Evolutionary conservation across 2,113 vertebrate genomes (phyloP).

Genomic region (Jacana jacana): DNA sequence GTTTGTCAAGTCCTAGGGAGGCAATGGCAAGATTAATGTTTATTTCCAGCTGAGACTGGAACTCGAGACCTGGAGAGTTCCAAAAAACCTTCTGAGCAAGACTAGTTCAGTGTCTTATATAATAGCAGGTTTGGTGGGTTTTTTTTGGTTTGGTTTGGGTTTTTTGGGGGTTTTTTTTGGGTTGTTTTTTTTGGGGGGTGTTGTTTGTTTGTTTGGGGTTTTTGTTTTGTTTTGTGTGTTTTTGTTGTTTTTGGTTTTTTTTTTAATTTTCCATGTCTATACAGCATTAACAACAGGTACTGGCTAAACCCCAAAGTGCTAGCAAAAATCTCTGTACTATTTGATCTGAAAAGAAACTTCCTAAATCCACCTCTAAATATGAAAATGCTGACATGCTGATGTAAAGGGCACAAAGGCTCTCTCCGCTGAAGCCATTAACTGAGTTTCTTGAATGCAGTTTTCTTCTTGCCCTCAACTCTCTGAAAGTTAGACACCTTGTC

Average conservation of each 20-base stretch:
- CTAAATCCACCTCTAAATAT: background rate
- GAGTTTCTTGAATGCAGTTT: background rate
- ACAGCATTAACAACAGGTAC: background rate
- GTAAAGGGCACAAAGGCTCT: background rate
- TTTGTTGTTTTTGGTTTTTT: background rate
- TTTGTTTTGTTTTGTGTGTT: too few relatives aligned
- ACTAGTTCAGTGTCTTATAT: background rate
- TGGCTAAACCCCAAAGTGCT: background rate
- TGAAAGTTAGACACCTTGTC: background rate
- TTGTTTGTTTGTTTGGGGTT: too few relatives aligned
- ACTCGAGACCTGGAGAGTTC: background rate
- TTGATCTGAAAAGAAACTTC: background rate
- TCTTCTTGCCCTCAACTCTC: background rate
- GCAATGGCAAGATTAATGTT: conserved; percentile 49
- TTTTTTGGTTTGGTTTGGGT: too few relatives aligned
- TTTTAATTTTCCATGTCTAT: background rate
- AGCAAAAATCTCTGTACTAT: background rate
- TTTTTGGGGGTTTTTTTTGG: too few relatives aligned
- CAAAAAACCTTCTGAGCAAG: background rate
- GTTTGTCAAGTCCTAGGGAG: conserved; percentile 39
- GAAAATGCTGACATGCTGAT: background rate
- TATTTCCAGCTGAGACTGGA: conserved; percentile 44
- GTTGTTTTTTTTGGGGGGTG: too few relatives aligned
- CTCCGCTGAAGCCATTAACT: background rate
- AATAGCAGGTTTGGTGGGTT: background rate